These are phyloP conservation scores for Iphiclides podalirius DNA, from an alignment of 2,888 invertebrate genomes.

Conservation along the genomic window DNA sequence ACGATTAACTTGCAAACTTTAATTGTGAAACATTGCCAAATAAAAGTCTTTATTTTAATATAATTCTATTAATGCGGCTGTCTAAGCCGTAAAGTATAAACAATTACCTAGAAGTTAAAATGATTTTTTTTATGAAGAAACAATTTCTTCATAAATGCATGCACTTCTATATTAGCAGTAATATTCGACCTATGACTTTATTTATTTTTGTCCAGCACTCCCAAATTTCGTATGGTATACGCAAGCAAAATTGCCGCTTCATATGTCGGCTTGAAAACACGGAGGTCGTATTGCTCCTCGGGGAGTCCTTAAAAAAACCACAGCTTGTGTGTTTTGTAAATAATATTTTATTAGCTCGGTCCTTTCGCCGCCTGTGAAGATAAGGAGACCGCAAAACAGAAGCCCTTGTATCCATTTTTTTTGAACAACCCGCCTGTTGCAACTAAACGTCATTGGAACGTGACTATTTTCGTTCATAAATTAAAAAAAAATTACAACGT, in stretches of 20 bases:
- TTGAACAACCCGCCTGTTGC: neutral
- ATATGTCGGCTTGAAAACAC: conserved; percentile 54
- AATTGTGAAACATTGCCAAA: too few relatives aligned
- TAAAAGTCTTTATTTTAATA: too few relatives aligned
- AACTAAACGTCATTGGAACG: neutral
- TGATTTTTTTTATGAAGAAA: too few relatives aligned
- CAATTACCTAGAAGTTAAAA: too few relatives aligned
- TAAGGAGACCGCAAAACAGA: conserved; percentile 25
- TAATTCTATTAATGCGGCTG: too few relatives aligned
- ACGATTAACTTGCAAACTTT: too few relatives aligned
- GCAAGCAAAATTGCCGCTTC: conserved; percentile 24
- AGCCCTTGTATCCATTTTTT: conserved; percentile 12
- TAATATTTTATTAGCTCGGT: conserved; percentile 58
- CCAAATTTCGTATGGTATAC: conserved; percentile 22
- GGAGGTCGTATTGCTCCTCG: conserved; percentile 63
- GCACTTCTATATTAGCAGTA: too few relatives aligned
- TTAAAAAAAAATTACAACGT: too few relatives aligned
- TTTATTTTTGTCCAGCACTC: conserved; percentile 18
- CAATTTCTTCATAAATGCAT: too few relatives aligned
- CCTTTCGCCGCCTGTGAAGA: conserved; percentile 33
- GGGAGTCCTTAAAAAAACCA: conserved; percentile 59
- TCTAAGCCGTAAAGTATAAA: too few relatives aligned
- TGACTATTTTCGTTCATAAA: neutral
- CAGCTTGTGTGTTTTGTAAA: conserved; percentile 66
- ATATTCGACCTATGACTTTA: too few relatives aligned